Conservation (phyloP, 2,888 invertebrate species). For the Caenorhabditis sulstoni region DNA sequence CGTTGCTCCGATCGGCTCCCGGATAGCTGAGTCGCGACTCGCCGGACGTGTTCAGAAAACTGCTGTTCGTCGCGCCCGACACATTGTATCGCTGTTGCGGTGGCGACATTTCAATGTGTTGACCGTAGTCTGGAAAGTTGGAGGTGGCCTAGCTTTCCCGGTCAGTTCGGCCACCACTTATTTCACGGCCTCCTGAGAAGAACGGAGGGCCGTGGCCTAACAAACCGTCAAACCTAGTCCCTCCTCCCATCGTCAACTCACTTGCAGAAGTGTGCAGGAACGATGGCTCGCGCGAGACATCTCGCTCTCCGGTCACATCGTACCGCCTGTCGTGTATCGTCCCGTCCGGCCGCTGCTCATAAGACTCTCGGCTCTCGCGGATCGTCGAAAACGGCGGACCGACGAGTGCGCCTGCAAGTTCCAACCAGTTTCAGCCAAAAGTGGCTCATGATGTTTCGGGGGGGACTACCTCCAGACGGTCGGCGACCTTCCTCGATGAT, state of each 20-base stretch:
- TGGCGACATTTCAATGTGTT: slow-evolving; percentile 66
- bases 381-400: slow-evolving; percentile 47
- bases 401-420: slow-evolving; percentile 16
- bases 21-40: slow-evolving; percentile 37
- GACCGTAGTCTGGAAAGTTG: slow-evolving; percentile 63
- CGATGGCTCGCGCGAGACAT: slow-evolving; percentile 76
- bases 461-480: slow-evolving; percentile 19
- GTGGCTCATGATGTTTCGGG: slow-evolving; percentile 3
- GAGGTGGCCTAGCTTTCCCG: not conserved
- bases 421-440: not conserved
- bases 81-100: slow-evolving; percentile 54
- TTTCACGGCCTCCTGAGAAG: too few species aligned
- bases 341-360: slow-evolving; percentile 57
- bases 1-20: slow-evolving; percentile 46
- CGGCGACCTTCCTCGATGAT: slow-evolving; percentile 72
- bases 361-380: slow-evolving; percentile 60
- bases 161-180: not conserved
- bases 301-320: slow-evolving; percentile 74
- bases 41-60: slow-evolving; percentile 59
- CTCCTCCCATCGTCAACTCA: too few species aligned
- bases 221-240: not conserved
- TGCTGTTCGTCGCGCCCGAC: slow-evolving; percentile 39
- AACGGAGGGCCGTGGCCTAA: too few species aligned
- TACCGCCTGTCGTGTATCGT: slow-evolving; percentile 59
- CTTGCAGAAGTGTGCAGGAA: slow-evolving; percentile 73